Conservation (phyloP, 1,140 invertebrate genomes). For the Drosophila setifemur region DNA sequence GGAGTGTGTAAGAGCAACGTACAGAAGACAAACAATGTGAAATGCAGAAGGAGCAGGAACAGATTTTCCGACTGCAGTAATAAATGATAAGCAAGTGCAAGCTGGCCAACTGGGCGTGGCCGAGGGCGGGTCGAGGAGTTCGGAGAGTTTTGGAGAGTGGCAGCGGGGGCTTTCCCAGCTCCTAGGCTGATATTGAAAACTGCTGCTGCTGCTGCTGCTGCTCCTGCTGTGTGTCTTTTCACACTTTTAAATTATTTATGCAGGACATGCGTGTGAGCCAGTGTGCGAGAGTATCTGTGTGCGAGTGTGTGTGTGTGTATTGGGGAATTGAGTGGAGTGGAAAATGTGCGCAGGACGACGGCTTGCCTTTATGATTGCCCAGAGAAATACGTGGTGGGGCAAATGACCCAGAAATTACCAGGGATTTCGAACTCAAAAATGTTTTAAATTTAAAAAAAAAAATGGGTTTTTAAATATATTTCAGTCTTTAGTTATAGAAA, state of each 20-base stretch:
- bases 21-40: slow-evolving; percentile 40
- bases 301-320: background rate
- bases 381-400: slow-evolving; percentile 12
- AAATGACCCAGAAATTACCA: slow-evolving; percentile 40
- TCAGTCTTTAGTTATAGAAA: no score
- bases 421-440: background rate
- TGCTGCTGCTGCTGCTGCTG: background rate
- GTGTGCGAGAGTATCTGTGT: no score
- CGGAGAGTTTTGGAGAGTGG: no score
- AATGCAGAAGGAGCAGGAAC: slow-evolving; percentile 40
- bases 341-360: background rate
- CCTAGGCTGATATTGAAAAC: slow-evolving; percentile 62
- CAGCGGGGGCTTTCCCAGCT: background rate
- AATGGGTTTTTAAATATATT: background rate
- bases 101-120: slow-evolving; percentile 43
- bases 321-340: background rate
- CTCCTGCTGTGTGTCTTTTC: background rate
- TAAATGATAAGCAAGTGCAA: slow-evolving; percentile 75
- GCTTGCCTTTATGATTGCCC: slow-evolving; percentile 36
- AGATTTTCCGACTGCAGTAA: slow-evolving; percentile 68
- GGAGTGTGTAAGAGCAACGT: background rate
- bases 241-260: no score
- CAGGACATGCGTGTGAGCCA: no score
- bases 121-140: no score
- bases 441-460: no score